Percentiles rank a stretch among this genome's conserved stretches.
These are phyloP conservation scores for Coecobrya sp. DNA, from an alignment of 2,888 invertebrate species.

Conservation along the genomic window DNA sequence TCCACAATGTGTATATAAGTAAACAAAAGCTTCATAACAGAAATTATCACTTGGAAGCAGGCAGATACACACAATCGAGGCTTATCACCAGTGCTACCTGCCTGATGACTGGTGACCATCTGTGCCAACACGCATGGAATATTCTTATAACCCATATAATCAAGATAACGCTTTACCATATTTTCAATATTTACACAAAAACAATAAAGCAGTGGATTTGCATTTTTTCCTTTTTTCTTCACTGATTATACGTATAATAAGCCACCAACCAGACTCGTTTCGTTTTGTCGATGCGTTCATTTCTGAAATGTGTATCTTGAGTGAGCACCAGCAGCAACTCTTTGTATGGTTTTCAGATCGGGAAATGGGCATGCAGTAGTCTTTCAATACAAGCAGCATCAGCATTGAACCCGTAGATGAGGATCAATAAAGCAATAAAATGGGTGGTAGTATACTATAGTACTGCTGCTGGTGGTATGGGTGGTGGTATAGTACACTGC, in stretches of 20 bases:
- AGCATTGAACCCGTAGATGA: constrained; percentile 13
- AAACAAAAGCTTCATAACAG: constrained; percentile 35
- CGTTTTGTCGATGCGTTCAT: not conserved
- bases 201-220: constrained; percentile 52
- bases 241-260: not conserved
- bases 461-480: not conserved
- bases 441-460: constrained; percentile 35
- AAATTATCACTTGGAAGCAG: not conserved
- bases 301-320: not conserved
- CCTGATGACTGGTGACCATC: constrained; percentile 68
- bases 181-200: constrained; percentile 52
- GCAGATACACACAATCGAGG: not conserved
- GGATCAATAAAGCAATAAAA: constrained; percentile 67
- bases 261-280: not conserved
- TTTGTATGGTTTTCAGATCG: not conserved
- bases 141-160: not conserved
- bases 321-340: not conserved
- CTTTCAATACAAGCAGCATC: constrained; percentile 16
- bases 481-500: not conserved
- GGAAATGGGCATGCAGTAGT: not conserved
- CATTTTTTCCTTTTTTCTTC: constrained; percentile 34
- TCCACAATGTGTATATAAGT: constrained; percentile 5
- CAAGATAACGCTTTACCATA: not conserved
- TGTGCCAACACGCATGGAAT: constrained; percentile 22
- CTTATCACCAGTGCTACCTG: not conserved